Evolutionary conservation across 2,113 vertebrate genomes (phyloP), one percentile per base, ranked within the genome.

Genomic region (Phylloscopus trochiloides): DNA sequence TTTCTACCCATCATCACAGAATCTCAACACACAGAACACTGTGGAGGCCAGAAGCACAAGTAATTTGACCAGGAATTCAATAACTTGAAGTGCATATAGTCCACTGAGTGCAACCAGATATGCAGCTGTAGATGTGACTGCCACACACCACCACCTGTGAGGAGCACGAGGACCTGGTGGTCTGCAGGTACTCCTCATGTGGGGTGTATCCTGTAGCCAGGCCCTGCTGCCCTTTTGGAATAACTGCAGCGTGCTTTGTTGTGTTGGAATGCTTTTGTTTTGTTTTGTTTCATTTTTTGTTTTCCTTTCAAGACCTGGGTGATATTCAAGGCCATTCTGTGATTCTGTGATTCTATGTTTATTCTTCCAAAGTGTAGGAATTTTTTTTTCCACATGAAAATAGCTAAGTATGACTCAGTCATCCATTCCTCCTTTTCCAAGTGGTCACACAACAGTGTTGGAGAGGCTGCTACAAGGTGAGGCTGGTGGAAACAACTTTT

Each of bases 61-160:
- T 31, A 28, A n/a, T 74, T 67, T 78, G 40, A 74, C 40, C 14
- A n/a, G 36, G 8, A 91, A 81, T 90, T 59, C 48, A 71, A 11
- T 26, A 13, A 57, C 59, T 28, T 67, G 18, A 63, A 24, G 32
- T 38, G 40, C 36, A 15, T 38, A 15, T 17, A 66, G 38, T 74
- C 26, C 24, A 20, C 22, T 8, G 48, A 85, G 24, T 25, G 14
- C 2, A 1, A 28, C 3, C 38, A 74, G 54, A 29, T 14, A 15
- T 4, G 21, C 32, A 81, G 0, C 22, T 54, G 34, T 29, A 63
- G 51, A 9, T 55, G 3, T 14, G 45, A 48, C 45, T 9, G 7
- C 28, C 20, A 14, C 18, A 62, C 28, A 40, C 3, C 0, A 0
- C 2, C 3, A 31, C 11, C 28, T 48, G 21, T 13, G 13, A 25